Conservation (phyloP, 2,113 vertebrate species). For the Spea bombifrons region DNA sequence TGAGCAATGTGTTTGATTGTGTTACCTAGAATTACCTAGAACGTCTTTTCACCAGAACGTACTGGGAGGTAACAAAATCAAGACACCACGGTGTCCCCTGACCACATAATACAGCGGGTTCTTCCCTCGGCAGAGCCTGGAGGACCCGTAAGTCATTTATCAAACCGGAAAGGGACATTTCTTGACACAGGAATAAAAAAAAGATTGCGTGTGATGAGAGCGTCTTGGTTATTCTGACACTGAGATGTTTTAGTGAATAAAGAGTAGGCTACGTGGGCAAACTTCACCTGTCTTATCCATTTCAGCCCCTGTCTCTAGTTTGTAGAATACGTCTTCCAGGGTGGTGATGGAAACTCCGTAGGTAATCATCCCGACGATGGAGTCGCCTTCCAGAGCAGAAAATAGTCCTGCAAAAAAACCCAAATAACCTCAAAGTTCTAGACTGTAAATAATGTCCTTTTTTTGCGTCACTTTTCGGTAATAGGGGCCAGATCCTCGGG, state of each 20-base stretch:
- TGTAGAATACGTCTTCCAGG: slow-evolving; percentile 93
- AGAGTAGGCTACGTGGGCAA: not conserved
- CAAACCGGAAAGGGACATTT: too few species aligned
- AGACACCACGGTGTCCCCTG: too few species aligned
- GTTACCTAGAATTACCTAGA: too few species aligned
- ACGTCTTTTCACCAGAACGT: too few species aligned
- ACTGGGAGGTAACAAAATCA: too few species aligned
- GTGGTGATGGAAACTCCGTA: slow-evolving; percentile 97
- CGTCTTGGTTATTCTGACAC: not conserved
- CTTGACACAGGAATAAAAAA: too few species aligned
- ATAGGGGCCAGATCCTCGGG: too few species aligned
- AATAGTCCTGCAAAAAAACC: slow-evolving; percentile 74
- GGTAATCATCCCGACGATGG: slow-evolving; percentile 80
- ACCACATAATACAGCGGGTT: too few species aligned
- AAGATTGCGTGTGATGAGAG: not conserved
- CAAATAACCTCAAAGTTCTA: not conserved
- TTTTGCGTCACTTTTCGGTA: too few species aligned
- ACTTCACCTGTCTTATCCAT: slow-evolving; percentile 86
- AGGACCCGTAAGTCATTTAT: too few species aligned
- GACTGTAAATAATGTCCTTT: not conserved
- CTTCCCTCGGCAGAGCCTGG: too few species aligned
- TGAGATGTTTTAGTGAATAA: not conserved
- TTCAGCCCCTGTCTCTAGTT: slow-evolving; percentile 88
- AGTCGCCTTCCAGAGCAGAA: slow-evolving; percentile 80
- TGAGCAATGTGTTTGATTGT: too few species aligned